Base-by-base conservation (phyloP, 2,797 vertebrate genomes). In the Poeciliopsis infans region DNA sequence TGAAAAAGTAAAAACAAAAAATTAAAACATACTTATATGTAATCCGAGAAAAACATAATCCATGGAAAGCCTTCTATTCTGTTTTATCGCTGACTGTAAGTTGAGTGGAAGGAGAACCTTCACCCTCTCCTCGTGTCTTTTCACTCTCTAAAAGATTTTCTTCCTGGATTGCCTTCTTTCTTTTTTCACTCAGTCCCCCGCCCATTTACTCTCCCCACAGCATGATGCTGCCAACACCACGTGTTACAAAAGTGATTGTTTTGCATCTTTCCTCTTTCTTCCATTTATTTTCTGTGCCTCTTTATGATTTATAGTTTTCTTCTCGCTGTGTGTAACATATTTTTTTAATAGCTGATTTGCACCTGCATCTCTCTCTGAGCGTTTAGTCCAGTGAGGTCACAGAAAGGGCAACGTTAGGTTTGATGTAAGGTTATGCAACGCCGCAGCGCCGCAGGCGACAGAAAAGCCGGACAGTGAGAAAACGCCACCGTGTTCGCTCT, bases 391-490 rank as follows among this genome's bases (percentile, higher is more conserved):
- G 81, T 88, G 86, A 91, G 88, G 91, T 93, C 89, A 93, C 71
- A 85, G 64, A 85, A 85, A 93, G 88, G 90, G 91, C 88, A 85
- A 86, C 68, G 3, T 80, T 71, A 12, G 71, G 82, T 88, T 85
- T 91, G 87, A 89, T 88, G 83, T 39, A 82, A 81, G 83, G 76
- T 93, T 94, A 93, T 75, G 81, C 91, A 94, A 95, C 74, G 64
- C 75, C 25, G 46, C 79, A 80, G 85, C 45, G 5, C 75, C 47
- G 81, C 69, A 77, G 82, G 80, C 90, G 83, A 87, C 79, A 83
- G 77, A 88, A 49, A 84, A 80, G n/a, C 72, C 18, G 39, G 86
- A 75, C 80, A 83, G 71, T 47, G 68, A 49, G 68, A 68, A 47
- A 25, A 77, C 53, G 46, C 12, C 57, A 28, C 47, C 51, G 31